phyloP scores from a whole-genome alignment of 2,797 vertebrate species.

The Kryptolebias ocellatus region DNA sequence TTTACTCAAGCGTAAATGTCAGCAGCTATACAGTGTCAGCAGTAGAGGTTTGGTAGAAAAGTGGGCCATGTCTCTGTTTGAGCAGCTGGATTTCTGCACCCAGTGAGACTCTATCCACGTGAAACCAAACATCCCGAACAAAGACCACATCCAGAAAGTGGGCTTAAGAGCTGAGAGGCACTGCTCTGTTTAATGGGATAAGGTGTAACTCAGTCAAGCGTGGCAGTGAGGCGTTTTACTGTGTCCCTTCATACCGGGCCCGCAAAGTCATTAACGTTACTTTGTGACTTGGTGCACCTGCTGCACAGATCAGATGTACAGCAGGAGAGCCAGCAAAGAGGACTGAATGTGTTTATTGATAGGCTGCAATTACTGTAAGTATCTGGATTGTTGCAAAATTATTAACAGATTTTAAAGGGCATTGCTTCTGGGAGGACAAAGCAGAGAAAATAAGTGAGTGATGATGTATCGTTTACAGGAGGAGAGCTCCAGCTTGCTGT shows the following conservation, averaged over 20 bases:
- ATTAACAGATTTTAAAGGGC: neutral
- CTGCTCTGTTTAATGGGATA: conserved; percentile 55
- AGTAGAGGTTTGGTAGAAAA: conserved; percentile 21
- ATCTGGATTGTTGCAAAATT: conserved; percentile 4
- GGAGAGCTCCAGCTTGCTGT: conserved; percentile 57
- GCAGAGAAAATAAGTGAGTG: neutral
- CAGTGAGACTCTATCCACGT: conserved; percentile 35
- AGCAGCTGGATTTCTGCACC: conserved; percentile 19
- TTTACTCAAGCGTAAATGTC: conserved; percentile 27
- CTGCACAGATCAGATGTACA: conserved; percentile 57
- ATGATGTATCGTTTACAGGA: conserved; percentile 59
- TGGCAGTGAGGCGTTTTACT: conserved; percentile 47
- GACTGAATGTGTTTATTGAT: conserved; percentile 37
- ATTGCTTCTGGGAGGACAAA: neutral
- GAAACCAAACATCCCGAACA: conserved; percentile 39
- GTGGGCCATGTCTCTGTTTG: conserved; percentile 18
- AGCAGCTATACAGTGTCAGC: conserved; percentile 29
- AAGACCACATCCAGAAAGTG: conserved; percentile 36
- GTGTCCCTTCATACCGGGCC: conserved; percentile 50
- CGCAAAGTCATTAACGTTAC: conserved; percentile 58
- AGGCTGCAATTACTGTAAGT: conserved; percentile 14
- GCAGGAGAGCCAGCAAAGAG: conserved; percentile 46
- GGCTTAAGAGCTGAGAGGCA: conserved; percentile 33
- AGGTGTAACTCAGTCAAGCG: conserved; percentile 64
- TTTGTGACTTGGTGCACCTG: conserved; percentile 63